Evolutionary conservation across 1,140 invertebrate species (phyloP).

Genomic region (Lordiphosa mommai): DNA sequence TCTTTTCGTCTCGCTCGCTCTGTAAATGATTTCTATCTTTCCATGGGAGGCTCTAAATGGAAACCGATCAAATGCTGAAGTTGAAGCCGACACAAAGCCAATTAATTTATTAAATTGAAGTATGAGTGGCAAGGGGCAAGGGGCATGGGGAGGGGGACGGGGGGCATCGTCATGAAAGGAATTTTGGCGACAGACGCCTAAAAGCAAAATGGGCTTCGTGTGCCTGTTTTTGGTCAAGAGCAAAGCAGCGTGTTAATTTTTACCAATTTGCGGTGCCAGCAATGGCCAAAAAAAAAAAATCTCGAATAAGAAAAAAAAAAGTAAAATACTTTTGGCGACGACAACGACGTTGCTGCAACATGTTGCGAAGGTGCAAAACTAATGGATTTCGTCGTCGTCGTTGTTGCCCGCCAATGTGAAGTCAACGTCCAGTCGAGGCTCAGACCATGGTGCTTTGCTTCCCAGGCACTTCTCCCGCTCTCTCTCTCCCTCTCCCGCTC

Average conservation of each 20-base stretch:
- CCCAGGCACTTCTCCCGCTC: conserved; percentile 62
- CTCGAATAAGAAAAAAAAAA: conserved; percentile 23
- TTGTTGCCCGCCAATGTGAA: conserved; percentile 33
- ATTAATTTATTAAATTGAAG: conserved; percentile 80
- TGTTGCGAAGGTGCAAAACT: conserved; percentile 77
- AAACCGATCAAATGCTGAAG: conserved; percentile 37
- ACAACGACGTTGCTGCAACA: conserved; percentile 57
- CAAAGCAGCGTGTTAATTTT: conserved; percentile 78
- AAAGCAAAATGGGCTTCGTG: conserved; percentile 73
- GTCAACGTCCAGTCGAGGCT: conserved; percentile 59
- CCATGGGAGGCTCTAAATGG: conserved; percentile 54
- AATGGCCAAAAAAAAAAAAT: conserved; percentile 45
- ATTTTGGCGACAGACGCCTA: conserved; percentile 78
- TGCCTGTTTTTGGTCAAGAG: conserved; percentile 76
- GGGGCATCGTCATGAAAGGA: conserved; percentile 53
- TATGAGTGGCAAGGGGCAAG: conserved; percentile 47
- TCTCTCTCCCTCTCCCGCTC: not conserved
- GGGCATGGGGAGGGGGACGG: too few relatives aligned
- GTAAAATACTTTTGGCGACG: conserved; percentile 22
- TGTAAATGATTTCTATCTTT: conserved; percentile 67
- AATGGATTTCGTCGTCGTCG: conserved; percentile 73
- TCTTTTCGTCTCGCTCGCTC: not conserved
- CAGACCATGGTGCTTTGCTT: conserved; percentile 68
- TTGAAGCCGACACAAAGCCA: conserved; percentile 70
- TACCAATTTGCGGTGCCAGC: conserved; percentile 69